These are phyloP conservation scores for Tenualosa ilisha DNA, from an alignment of 2,797 vertebrate species.

Conservation along the genomic window DNA sequence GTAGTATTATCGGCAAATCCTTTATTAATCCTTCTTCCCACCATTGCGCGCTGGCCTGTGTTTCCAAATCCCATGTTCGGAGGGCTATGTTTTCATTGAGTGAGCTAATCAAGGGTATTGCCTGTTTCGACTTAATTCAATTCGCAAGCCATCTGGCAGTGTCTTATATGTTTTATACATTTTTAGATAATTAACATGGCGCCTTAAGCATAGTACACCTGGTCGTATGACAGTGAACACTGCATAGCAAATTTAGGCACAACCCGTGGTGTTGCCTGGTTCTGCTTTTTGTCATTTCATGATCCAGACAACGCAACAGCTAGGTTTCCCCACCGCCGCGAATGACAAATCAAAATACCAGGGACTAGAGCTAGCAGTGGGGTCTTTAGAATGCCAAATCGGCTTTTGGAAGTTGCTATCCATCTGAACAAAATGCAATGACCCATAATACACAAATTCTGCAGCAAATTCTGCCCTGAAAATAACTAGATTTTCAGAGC, in stretches of 20 bases:
- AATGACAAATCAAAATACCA: constrained; percentile 50
- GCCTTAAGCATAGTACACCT: not conserved
- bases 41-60: not conserved
- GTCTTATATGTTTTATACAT: not conserved
- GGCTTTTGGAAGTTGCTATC: constrained; percentile 15
- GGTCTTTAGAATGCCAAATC: not conserved
- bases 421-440: not conserved
- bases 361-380: constrained; percentile 8
- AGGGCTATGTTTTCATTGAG: not conserved
- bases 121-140: not conserved
- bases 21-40: not conserved
- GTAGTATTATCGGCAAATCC: not conserved
- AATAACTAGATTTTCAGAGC: not conserved
- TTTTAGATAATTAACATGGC: not conserved
- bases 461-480: not conserved
- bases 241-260: not conserved
- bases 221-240: not conserved
- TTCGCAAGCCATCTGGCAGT: not conserved
- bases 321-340: constrained; percentile 28
- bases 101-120: constrained; percentile 5
- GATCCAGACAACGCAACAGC: constrained; percentile 42
- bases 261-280: not conserved
- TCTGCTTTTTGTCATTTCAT: not conserved
- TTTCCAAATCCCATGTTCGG: not conserved
- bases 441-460: not conserved